Evolutionary conservation across 2,888 invertebrate species (phyloP).

Genomic region (Megastigmus dorsalis): DNA sequence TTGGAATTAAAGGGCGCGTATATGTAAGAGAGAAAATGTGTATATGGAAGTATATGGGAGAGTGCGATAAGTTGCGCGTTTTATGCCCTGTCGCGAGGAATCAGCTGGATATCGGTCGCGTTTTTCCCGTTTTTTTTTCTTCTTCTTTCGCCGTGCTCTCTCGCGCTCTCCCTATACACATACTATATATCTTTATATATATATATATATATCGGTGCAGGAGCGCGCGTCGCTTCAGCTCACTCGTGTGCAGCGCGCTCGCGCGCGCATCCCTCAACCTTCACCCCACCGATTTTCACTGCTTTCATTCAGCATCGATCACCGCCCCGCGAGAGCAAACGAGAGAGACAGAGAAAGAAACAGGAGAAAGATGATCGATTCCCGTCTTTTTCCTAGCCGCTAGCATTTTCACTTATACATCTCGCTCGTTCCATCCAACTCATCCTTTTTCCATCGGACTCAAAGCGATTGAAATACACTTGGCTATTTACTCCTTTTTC

Average conservation of each 20-base stretch:
- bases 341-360: neutral
- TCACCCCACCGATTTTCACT: slow-evolving; percentile 5
- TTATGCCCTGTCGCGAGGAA: too few species aligned
- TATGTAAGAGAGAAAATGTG: neutral
- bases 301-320: slow-evolving; percentile 15
- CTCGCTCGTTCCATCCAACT: too few species aligned
- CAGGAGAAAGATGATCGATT: neutral
- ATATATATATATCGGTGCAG: too few species aligned
- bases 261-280: slow-evolving; percentile 10
- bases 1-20: too few species aligned
- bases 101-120: neutral
- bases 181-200: too few species aligned
- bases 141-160: too few species aligned
- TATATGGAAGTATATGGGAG: neutral
- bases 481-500: too few species aligned
- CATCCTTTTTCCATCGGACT: too few species aligned
- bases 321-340: neutral
- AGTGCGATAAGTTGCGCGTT: neutral
- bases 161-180: too few species aligned
- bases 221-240: neutral
- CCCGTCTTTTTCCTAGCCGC: neutral
- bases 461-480: too few species aligned
- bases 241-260: neutral
- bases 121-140: neutral
- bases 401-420: too few species aligned